Percentiles rank a stretch among this genome's conserved stretches.
phyloP scores from a whole-genome alignment of 2,113 vertebrate species.

The Melanerpes aurifrons region DNA sequence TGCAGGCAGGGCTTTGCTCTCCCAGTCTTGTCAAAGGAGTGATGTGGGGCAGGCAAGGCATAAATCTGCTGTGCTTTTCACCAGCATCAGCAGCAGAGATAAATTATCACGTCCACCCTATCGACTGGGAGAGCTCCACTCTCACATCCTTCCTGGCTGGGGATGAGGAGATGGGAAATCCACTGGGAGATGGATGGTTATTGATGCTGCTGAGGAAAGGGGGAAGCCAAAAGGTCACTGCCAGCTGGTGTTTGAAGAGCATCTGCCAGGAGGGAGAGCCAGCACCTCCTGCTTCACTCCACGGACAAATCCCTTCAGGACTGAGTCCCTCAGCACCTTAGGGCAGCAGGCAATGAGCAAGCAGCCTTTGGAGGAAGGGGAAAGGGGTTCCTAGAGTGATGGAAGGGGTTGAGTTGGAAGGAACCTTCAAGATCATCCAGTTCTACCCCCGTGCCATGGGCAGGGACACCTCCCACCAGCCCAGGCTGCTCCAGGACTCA shows the following conservation, averaged over 20 bases:
- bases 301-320: background rate
- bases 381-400: too few species aligned
- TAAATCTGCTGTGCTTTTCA: background rate
- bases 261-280: background rate
- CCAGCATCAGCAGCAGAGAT: background rate
- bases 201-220: background rate
- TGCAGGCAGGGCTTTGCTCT: background rate
- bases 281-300: background rate
- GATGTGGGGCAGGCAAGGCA: background rate
- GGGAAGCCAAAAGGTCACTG: background rate
- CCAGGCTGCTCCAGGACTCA: too few species aligned
- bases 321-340: background rate
- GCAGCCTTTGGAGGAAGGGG: background rate
- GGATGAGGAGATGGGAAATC: background rate
- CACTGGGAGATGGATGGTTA: background rate
- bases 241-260: background rate
- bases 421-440: too few species aligned
- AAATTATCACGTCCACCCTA: background rate
- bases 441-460: too few species aligned
- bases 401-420: too few species aligned
- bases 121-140: background rate
- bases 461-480: too few species aligned
- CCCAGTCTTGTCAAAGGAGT: background rate
- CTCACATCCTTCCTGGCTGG: background rate
- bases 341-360: rapidly evolving